A percentile compares a stretch with the other conserved stretches of the same genome.
Conservation (phyloP, 2,113 vertebrate species). For the Lophochroa leadbeateri region DNA sequence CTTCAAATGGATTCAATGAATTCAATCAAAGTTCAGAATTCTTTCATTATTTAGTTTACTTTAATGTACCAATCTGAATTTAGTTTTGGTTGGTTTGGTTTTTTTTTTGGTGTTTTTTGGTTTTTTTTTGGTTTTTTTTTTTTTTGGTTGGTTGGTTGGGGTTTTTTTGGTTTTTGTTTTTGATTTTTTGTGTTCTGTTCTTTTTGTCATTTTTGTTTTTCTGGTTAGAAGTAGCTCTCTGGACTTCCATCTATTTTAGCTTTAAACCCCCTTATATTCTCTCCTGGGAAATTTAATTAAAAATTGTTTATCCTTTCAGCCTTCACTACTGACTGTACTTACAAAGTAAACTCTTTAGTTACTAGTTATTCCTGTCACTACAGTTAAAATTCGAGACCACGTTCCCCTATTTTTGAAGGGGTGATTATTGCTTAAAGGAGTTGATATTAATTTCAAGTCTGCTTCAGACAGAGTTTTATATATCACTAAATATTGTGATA, state of each 20-base stretch:
- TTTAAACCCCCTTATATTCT: background rate
- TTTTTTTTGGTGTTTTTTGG: background rate
- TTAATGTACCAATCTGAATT: background rate
- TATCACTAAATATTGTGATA: background rate
- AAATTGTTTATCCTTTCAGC: background rate
- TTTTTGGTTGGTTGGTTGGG: rapidly evolving
- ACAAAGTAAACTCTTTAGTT: background rate
- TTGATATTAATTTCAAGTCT: background rate
- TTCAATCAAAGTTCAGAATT: background rate
- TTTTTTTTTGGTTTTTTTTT: background rate
- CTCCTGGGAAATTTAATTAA: background rate
- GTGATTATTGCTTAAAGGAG: background rate
- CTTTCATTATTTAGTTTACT: background rate
- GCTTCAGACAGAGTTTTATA: background rate
- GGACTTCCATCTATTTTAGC: background rate
- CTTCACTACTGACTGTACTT: background rate
- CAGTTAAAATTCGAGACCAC: background rate
- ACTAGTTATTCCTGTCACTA: background rate
- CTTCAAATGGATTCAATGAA: background rate
- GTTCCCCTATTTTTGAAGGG: background rate
- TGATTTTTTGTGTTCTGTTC: no score
- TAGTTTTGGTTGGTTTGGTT: no score
- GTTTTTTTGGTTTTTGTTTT: no score
- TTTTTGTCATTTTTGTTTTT: background rate
- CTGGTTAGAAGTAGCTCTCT: background rate